Evolutionary conservation across 1,140 invertebrate species (phyloP), one percentile per base, ranked within the genome.

Genomic region (Brachionus manjavacas): DNA sequence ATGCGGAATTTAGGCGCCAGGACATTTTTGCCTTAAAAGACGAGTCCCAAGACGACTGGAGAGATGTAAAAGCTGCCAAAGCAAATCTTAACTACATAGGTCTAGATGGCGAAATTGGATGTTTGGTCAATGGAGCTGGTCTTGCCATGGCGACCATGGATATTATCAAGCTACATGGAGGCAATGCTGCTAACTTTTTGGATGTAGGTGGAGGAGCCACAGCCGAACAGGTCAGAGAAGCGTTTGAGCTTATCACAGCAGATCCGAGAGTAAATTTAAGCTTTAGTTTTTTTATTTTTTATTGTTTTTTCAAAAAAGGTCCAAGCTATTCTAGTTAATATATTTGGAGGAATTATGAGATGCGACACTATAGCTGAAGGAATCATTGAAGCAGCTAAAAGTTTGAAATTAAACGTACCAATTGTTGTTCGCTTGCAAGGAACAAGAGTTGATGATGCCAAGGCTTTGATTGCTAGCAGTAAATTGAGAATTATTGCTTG

Each of bases 261-360:
- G 88, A 90, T 86, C 81, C 78, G 55, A 87, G 89, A 60, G 81
- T 83, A 83, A 4, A 12, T 55, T 41, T 7, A n/a, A n/a, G n/a
- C n/a, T 39, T 64, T 31, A 31, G 4, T 4, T 64, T 39, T 43
- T 35, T n/a, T 35, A 41, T 6, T 23, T 55, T 28, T 9, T 35
- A 39, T 20, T 46, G 1, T 46, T 11, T 8, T 31, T 12, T 8
- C 0, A 3, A 25, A n/a, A 41, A 31, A 83, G 81, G 96, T 99
- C 0, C 95, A 97, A 90, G 93, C 94, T 4, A 94, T 99, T 86
- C 92, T 99, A 78, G 96, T 99, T 0, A 99, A 99, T 90, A 96
- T 99, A 3, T 99, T 99, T 91, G 97, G 96, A 85, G 98, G 97
- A 85, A 99, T 99, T 88, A 96, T 99, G 0, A 98, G 99, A 90